A percentile compares a stretch with the other conserved stretches of the same genome.
Conservation (phyloP, 2,888 invertebrate species). For the Iphiclides podalirius region DNA sequence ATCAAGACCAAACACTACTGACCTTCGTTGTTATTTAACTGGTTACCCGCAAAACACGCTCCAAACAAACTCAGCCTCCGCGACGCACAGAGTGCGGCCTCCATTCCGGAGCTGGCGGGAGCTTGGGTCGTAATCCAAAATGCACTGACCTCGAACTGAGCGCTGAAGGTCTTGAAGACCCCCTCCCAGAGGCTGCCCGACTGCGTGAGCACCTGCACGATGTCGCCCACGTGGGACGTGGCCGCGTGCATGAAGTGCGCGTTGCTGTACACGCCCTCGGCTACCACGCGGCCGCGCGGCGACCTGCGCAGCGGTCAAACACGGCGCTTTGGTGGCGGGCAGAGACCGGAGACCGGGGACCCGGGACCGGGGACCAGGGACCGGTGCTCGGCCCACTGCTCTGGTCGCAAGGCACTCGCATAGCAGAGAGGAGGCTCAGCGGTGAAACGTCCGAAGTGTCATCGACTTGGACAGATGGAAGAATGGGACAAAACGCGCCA, state of each 20-base stretch:
- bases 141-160: constrained; percentile 87
- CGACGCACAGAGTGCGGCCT: no score
- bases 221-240: constrained; percentile 91
- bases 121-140: no score
- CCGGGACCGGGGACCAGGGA: not conserved
- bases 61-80: no score
- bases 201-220: constrained; percentile 89
- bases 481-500: no score
- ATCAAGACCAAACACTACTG: no score
- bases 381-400: not conserved
- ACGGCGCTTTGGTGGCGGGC: not conserved
- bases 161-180: constrained; percentile 93
- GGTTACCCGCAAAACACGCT: no score
- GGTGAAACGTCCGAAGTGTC: no score
- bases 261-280: constrained; percentile 94
- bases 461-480: no score
- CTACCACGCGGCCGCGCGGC: constrained; percentile 85
- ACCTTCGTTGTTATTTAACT: no score
- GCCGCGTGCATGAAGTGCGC: constrained; percentile 94
- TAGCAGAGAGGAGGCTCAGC: no score
- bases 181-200: constrained; percentile 94
- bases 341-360: not conserved
- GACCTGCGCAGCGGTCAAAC: constrained; percentile 64
- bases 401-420: not conserved
- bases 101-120: no score